Evolutionary conservation across 1,140 invertebrate species (phyloP).

Genomic region (Gryon sp.): DNA sequence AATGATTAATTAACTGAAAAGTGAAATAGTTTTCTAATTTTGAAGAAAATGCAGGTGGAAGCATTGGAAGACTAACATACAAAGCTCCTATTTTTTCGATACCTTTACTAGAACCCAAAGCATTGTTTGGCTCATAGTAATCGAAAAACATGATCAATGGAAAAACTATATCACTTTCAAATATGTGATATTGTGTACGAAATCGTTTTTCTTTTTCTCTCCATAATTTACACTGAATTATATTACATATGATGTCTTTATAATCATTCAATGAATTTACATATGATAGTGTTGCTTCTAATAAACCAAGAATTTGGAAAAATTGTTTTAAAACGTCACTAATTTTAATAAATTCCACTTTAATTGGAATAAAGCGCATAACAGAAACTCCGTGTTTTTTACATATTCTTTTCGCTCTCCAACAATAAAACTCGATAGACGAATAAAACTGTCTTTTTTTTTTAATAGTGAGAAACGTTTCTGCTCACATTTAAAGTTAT

Average conservation of each 20-base stretch:
- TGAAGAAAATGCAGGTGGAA: constrained; percentile 11
- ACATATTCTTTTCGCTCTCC: too few species aligned
- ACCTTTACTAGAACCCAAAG: constrained; percentile 23
- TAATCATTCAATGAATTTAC: too few species aligned
- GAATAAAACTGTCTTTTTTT: too few species aligned
- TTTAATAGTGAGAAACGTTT: too few species aligned
- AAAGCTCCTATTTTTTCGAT: constrained; percentile 18
- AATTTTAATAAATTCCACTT: too few species aligned
- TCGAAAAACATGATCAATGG: constrained; percentile 25
- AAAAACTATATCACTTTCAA: constrained; percentile 17
- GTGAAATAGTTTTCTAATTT: constrained; percentile 48
- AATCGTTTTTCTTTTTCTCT: neutral
- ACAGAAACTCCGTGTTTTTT: too few species aligned
- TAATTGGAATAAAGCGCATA: too few species aligned
- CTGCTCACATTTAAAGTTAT: too few species aligned
- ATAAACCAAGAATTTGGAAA: too few species aligned
- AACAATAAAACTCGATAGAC: too few species aligned
- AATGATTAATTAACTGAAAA: constrained; percentile 8
- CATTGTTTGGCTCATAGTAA: constrained; percentile 40
- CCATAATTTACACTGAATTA: constrained; percentile 10
- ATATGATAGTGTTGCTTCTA: too few species aligned
- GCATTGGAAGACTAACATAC: constrained; percentile 8
- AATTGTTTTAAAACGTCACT: too few species aligned
- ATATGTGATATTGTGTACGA: neutral
- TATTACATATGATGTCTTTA: neutral